Evolutionary conservation across 2,113 vertebrate genomes (phyloP).

Genomic region (Hemiscyllium ocellatum): DNA sequence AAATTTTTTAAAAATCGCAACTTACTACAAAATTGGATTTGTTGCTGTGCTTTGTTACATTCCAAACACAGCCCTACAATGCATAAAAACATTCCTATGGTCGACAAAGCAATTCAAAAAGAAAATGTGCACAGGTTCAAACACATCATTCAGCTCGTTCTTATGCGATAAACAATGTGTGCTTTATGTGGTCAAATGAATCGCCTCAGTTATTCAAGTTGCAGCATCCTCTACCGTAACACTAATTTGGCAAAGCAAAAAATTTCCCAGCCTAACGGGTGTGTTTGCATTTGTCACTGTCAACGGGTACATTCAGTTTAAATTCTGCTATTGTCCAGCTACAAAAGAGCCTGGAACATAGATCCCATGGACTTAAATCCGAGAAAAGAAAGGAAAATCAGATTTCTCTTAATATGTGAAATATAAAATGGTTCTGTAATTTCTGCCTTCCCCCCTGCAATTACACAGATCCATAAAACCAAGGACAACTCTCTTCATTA

Average conservation of each 20-base stretch:
- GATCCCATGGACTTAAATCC: not conserved
- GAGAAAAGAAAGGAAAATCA: not conserved
- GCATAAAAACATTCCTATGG: not conserved
- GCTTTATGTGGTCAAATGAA: conserved; percentile 27
- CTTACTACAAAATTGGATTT: not conserved
- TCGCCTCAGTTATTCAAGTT: not conserved
- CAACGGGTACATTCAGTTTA: conserved; percentile 21
- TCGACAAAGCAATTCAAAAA: not conserved
- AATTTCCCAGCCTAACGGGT: not conserved
- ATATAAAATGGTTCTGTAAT: not conserved
- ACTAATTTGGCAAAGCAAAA: conserved; percentile 36
- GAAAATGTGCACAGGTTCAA: not conserved
- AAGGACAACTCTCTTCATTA: not conserved
- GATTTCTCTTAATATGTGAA: not conserved
- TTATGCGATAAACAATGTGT: not conserved
- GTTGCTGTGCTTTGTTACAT: not conserved
- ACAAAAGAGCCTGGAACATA: not conserved
- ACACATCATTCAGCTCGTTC: conserved; percentile 24
- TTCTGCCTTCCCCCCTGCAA: not conserved
- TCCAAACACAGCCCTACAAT: not conserved
- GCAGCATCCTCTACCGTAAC: not conserved
- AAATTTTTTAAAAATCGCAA: not conserved
- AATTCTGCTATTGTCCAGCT: not conserved
- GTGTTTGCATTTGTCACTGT: conserved; percentile 4
- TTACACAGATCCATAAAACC: not conserved